Evolutionary conservation across 2,797 vertebrate species (phyloP), one percentile per base, ranked within the genome.

Genomic region (Sebastes cheni): DNA sequence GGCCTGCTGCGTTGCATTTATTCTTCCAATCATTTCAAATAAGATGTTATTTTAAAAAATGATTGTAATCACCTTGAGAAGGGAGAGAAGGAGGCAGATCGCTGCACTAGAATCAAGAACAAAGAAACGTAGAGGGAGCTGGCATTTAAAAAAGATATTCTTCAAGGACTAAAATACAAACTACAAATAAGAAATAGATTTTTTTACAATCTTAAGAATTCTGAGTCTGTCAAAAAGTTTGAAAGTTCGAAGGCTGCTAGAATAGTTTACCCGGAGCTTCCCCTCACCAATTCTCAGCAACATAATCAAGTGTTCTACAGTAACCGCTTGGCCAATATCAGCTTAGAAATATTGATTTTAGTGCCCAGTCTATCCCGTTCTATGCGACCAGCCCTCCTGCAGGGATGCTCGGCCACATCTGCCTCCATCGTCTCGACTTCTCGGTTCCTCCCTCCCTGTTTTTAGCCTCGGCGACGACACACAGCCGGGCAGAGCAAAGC

Each of bases 381-480:
- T 60, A 7, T n/a, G 36, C 34, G 60, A 1, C 32, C n/a, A n/a
- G 1, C 66, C 50, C 72, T 77, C 42, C 82, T 66, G 58, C 72
- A 72, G 74, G 52, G 70, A 81, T 20, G 61, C 62, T 82, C 8
- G 5, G 22, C 50, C 72, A 70, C 76, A 76, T 81, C 75, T 83
- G 79, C 68, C 18, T 52, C 50, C 39, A 42, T 42, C 18, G 22
- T 66, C 13, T 77, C 2, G 23, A 42, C 59, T 68, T 25, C 59
- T 78, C 25, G 20, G 23, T 62, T 77, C 77, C 72, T 74, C 62
- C 65, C 52, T 20, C 54, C 66, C 39, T 56, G 34, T 67, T 80
- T 77, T 79, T 75, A 64, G 82, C 74, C 69, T 54, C 14, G 2
- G 25, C 77, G 59, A 67, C 0, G 13, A 70, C 70, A 20, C 36